Conservation (phyloP, 2,113 vertebrate genomes). For the Sarotherodon lohbergeri region DNA sequence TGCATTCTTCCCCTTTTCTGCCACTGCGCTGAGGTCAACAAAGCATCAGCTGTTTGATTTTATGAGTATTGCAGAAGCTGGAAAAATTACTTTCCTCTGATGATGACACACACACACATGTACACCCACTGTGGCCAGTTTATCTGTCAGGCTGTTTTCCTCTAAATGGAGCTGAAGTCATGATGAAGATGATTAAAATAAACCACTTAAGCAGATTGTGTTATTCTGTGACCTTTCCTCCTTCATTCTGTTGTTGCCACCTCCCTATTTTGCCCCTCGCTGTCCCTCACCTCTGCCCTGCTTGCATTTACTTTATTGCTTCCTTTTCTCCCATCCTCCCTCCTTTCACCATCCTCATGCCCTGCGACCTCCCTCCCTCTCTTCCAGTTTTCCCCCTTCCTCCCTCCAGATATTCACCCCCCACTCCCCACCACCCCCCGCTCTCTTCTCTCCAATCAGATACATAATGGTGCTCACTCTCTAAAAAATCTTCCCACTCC, state of each 20-base stretch:
- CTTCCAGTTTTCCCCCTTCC: background rate
- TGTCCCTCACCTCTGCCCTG: constrained; percentile 38
- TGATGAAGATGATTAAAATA: background rate
- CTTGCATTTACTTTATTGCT: constrained; percentile 56
- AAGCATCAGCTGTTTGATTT: background rate
- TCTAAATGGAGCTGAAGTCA: background rate
- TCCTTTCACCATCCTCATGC: background rate
- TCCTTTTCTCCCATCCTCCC: background rate
- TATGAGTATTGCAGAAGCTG: background rate
- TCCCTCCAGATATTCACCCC: background rate
- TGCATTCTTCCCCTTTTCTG: background rate
- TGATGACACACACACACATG: background rate
- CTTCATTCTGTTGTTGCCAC: background rate
- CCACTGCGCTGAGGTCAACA: background rate
- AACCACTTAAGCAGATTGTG: constrained; percentile 36
- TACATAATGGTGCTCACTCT: constrained; percentile 41
- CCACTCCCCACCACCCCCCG: background rate
- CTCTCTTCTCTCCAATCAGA: constrained; percentile 6
- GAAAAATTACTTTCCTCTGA: background rate
- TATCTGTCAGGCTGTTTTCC: background rate
- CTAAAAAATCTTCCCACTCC: constrained; percentile 67
- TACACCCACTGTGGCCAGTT: background rate
- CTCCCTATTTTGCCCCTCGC: background rate
- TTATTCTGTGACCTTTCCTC: constrained; percentile 10
- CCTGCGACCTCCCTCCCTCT: background rate